Base-by-base conservation (phyloP, 1,140 invertebrate genomes). In the Wiebesia pumilae region DNA sequence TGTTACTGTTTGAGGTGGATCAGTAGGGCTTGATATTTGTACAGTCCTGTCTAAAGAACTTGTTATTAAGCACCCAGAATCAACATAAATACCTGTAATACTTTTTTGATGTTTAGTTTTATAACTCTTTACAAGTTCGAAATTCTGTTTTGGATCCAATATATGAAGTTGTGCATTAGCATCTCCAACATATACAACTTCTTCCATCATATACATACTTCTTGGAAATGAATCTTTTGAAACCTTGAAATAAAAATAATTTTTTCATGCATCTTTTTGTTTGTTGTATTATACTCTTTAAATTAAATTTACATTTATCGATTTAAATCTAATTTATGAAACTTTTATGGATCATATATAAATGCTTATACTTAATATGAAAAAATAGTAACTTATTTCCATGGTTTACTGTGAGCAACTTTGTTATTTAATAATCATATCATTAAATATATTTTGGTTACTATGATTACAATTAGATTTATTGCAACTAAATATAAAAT, bases 41-140 rank as follows among this genome's bases (percentile, higher is more conserved):
- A 93, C 91, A 43, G 91, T 92, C 38, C 89, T 89, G 62, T 94
- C 93, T 62, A 89, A 88, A 6, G 93, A 93, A 87, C 90, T 90
- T 2, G 93, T 94, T 10, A 94, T 92, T 19, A 93, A 79, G 80
- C 90, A 91, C 19, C 92, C 93, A 30, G 86, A 81, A 75, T 89
- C 62, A 54, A 87, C 75, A 85, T 92, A 89, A 82, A 94, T 88
- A 3, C 91, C 91, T 10, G 90, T 93, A 69, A 94, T 91, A 78
- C 88, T 89, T 88, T 92, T 92, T 16, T 87, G 89, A 81, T 93
- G 92, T 33, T 88, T 90, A 81, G 90, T 92, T 33, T 86, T 80
- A 21, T 90, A 93, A 85, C 82, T 89, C 81, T 92, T 92, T 0
- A 91, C 90, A 43, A 83, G 73, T 35, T 91, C 83, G 43, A 93